These are phyloP conservation scores for Triplophysa dalaica DNA, from an alignment of 2,113 vertebrate genomes.

Conservation along the genomic window DNA sequence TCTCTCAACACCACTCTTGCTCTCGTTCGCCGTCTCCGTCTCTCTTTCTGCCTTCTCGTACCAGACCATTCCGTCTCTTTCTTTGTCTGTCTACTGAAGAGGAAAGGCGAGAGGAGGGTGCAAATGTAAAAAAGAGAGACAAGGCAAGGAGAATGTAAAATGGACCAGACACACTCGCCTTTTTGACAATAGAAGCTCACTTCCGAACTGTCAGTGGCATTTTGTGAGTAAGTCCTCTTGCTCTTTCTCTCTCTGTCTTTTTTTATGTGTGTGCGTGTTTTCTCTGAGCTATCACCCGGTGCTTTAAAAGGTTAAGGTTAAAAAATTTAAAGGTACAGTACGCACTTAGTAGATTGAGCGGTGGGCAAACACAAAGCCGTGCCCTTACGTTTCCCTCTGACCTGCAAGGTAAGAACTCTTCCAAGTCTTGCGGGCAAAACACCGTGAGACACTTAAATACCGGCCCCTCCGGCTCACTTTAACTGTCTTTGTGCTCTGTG, in stretches of 20 bases:
- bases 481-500: not conserved
- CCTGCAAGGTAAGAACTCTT: constrained; percentile 59
- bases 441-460: not conserved
- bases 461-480: not conserved
- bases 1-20: constrained; percentile 33
- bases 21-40: constrained; percentile 27
- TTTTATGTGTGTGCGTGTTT: constrained; percentile 32
- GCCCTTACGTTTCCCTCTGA: constrained; percentile 26
- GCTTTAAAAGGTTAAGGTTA: constrained; percentile 24
- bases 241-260: constrained; percentile 37
- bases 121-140: constrained; percentile 44
- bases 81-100: constrained; percentile 62
- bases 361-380: constrained; percentile 12
- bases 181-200: constrained; percentile 47
- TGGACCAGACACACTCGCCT: constrained; percentile 35
- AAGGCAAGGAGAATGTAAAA: constrained; percentile 37
- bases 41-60: constrained; percentile 43
- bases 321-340: constrained; percentile 59
- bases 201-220: constrained; percentile 27
- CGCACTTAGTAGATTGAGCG: constrained; percentile 6
- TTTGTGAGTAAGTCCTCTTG: constrained; percentile 62
- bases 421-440: not conserved
- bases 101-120: constrained; percentile 54
- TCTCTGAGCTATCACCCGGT: constrained; percentile 48
- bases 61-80: constrained; percentile 53